These are phyloP conservation scores for Augochlora pura DNA, from an alignment of 1,140 invertebrate species.

Conservation along the genomic window DNA sequence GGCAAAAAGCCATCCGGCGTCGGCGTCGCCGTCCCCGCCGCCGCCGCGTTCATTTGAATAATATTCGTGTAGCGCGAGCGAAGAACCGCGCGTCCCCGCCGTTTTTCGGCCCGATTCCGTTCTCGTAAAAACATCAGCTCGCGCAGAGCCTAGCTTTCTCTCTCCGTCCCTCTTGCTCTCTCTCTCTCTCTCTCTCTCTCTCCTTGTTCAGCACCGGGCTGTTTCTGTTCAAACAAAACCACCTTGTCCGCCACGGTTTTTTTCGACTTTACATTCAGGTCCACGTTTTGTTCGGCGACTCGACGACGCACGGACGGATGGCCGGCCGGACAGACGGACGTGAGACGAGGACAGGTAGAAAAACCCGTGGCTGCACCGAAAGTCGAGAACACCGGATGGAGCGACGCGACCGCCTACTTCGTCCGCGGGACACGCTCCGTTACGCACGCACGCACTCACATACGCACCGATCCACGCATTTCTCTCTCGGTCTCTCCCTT, in stretches of 20 bases:
- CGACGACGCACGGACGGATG: slow-evolving; percentile 42
- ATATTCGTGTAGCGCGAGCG: slow-evolving; percentile 38
- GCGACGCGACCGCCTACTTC: slow-evolving; percentile 59
- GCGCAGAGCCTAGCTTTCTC: neutral
- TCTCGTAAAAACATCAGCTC: slow-evolving; percentile 58
- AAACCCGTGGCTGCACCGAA: slow-evolving; percentile 54
- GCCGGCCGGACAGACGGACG: slow-evolving; percentile 30
- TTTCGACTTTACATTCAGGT: slow-evolving; percentile 64
- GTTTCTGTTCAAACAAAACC: slow-evolving; percentile 62
- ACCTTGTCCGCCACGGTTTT: slow-evolving; percentile 54
- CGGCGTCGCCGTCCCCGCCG: neutral
- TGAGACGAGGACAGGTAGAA: slow-evolving; percentile 61
- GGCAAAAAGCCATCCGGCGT: slow-evolving; percentile 10
- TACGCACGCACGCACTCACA: slow-evolving; percentile 46
- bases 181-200: neutral
- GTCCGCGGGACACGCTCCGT: slow-evolving; percentile 62
- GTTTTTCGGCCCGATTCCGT: slow-evolving; percentile 50
- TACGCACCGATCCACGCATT: neutral
- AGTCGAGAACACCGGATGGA: slow-evolving; percentile 56
- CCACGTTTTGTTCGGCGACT: slow-evolving; percentile 59
- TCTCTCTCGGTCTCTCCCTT: too few species aligned
- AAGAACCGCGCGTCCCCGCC: slow-evolving; percentile 23
- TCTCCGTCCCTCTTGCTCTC: slow-evolving; percentile 8
- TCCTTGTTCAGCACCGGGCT: neutral
- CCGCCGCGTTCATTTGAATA: slow-evolving; percentile 29